A percentile compares a stretch with the other conserved stretches of the same genome.
Conservation (phyloP, 2,797 vertebrate genomes). For the Furcifer pardalis region DNA sequence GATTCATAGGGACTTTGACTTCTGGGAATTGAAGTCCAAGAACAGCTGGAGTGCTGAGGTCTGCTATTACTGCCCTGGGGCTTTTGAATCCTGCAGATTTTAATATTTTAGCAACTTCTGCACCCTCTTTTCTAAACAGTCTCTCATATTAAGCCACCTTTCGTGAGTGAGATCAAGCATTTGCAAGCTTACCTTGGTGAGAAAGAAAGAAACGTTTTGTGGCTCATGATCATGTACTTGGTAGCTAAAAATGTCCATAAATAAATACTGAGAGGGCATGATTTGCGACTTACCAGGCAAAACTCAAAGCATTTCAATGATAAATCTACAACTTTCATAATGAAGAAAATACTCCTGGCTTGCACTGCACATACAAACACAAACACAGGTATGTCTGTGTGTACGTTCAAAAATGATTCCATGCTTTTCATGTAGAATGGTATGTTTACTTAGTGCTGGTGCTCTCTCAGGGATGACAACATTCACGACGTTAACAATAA, state of each 20-base stretch:
- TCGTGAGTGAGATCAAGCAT: neutral
- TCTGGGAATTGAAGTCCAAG: too few species aligned
- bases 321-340: slow-evolving; percentile 24
- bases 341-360: neutral
- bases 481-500: neutral
- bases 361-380: neutral
- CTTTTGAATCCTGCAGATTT: neutral
- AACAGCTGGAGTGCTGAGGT: too few species aligned
- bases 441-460: neutral
- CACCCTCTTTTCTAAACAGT: neutral
- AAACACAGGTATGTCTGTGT: neutral
- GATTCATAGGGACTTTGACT: too few species aligned
- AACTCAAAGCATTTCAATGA: neutral
- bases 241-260: neutral
- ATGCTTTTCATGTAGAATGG: neutral
- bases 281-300: neutral
- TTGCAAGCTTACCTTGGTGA: neutral
- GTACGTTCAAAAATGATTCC: slow-evolving; percentile 4
- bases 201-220: neutral
- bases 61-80: too few species aligned
- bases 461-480: neutral
- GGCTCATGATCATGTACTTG: neutral
- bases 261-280: neutral
- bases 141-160: neutral
- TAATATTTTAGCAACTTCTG: neutral